Evolutionary conservation across 2,888 invertebrate species (phyloP), one percentile per base, ranked within the genome.

Genomic region (Electrophaes corylata): DNA sequence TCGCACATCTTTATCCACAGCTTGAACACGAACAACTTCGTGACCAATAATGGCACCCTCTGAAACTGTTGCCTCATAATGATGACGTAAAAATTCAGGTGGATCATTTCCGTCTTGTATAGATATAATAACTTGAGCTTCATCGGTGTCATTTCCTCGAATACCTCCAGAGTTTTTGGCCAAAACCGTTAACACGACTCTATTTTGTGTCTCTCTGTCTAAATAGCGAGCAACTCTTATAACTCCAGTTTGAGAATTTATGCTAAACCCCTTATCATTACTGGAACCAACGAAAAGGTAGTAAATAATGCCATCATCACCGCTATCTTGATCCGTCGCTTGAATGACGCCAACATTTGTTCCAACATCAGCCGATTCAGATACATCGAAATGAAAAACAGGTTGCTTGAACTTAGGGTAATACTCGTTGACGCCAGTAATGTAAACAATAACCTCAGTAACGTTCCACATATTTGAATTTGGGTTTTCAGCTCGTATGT

Each of bases 101-200:
- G 98, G 98, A 89, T 98, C 98, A 79, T 98, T 98, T 16, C 98
- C 98, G 82, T 98, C 98, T 88, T 98, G 97, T 63, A 99, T 96
- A 0, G 96, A 96, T 62, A 99, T 96, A 45, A 97, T 96, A 0
- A 99, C 96, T 86, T 97, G 97, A 3, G 98, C 98, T 86, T 97
- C 98, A 78, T 98, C 98, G 0, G 98, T 98, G 75, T 98, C 98
- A 79, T 98, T 98, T 2, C 98, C 98, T 35, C 96, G 93, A 68
- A 99, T 98, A 14, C 98, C 97, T 11, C 98, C 98, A 47, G 95
- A 95, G 79, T 99, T 99, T 88, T 99, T 99, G 0, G 98, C 98
- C 92, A 98, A 93, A 0, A 98, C 98, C 0, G 97, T 97, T 8
- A 98, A 86, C 0, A 98, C 96, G 1, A 97, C 97, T 59, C 98